These are phyloP conservation scores for Parauchenoglanis punctatus DNA, from an alignment of 2,797 vertebrate species.

Conservation along the genomic window DNA sequence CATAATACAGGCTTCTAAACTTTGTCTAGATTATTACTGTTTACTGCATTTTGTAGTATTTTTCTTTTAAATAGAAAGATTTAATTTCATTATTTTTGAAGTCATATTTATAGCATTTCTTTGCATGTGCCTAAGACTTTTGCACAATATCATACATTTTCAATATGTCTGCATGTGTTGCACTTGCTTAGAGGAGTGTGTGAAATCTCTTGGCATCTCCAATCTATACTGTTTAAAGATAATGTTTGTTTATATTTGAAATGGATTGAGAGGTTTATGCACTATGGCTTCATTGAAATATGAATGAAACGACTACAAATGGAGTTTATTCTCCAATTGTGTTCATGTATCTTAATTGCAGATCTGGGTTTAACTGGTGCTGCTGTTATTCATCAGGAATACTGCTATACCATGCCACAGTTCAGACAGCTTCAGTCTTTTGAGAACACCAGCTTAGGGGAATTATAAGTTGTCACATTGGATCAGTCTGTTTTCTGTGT, in stretches of 20 bases:
- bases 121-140: no score
- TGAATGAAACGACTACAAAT: neutral
- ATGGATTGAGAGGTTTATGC: neutral
- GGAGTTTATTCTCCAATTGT: neutral
- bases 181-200: neutral
- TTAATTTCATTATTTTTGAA: no score
- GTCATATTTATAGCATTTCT: no score
- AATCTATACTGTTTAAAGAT: neutral
- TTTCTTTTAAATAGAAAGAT: no score
- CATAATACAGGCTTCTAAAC: no score
- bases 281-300: neutral
- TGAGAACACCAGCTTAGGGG: neutral
- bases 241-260: neutral
- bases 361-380: neutral
- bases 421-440: neutral
- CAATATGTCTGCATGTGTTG: neutral
- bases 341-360: neutral
- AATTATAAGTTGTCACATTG: slow-evolving; percentile 38
- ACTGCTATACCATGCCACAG: neutral
- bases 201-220: neutral
- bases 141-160: neutral
- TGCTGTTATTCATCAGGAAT: neutral
- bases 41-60: no score
- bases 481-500: neutral
- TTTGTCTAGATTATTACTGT: no score